These are phyloP conservation scores for Gallinago jamesoni DNA, from an alignment of 2,113 vertebrate species.

Conservation along the genomic window DNA sequence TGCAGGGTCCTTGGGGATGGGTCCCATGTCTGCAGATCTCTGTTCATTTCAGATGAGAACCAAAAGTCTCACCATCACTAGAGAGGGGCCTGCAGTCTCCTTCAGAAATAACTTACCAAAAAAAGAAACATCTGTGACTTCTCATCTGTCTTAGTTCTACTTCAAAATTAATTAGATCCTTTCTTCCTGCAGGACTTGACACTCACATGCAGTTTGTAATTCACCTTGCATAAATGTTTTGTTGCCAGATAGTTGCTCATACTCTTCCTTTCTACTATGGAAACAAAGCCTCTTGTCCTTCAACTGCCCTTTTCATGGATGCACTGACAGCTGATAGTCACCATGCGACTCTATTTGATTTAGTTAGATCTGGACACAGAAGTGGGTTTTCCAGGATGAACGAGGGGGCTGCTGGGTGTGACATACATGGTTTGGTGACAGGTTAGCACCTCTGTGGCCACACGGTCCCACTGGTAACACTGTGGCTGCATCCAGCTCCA, in stretches of 20 bases:
- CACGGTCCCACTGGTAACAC: not conserved
- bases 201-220: not conserved
- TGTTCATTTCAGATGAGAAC: not conserved
- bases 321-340: not conserved
- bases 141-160: not conserved
- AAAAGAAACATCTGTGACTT: not conserved
- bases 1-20: not conserved
- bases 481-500: not conserved
- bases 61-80: not conserved
- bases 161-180: not conserved
- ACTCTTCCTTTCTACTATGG: not conserved
- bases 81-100: not conserved
- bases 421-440: not conserved
- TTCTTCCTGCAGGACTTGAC: not conserved
- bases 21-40: not conserved
- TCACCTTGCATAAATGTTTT: not conserved
- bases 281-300: not conserved
- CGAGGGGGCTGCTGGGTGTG: rapidly evolving
- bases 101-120: not conserved
- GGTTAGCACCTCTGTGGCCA: not conserved
- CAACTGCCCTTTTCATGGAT: not conserved
- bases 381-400: not conserved
- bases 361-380: not conserved
- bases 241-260: not conserved
- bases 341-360: not conserved